Evolutionary conservation across 1,140 invertebrate species (phyloP).

Genomic region (Drosophila punjabiensis): DNA sequence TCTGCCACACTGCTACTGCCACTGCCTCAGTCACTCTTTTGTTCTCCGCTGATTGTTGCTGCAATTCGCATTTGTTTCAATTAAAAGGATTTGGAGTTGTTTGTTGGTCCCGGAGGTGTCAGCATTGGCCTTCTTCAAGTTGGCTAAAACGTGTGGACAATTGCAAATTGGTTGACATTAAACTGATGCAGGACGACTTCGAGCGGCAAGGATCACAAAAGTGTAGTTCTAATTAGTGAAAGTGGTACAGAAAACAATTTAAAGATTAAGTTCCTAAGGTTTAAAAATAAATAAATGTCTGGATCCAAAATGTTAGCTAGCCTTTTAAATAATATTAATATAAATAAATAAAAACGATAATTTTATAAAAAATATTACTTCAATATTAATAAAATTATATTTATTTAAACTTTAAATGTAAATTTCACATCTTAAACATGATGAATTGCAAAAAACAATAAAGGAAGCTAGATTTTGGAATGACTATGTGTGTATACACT

Average conservation of each 20-base stretch:
- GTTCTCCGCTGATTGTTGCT: constrained; percentile 41
- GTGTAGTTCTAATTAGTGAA: background rate
- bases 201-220: constrained; percentile 13
- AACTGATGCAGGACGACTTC: background rate
- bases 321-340: too few species aligned
- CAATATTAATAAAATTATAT: too few species aligned
- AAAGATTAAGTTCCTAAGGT: too few species aligned
- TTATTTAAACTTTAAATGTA: too few species aligned
- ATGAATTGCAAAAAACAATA: too few species aligned
- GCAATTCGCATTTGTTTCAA: constrained; percentile 78
- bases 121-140: constrained; percentile 50
- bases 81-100: constrained; percentile 73
- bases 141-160: constrained; percentile 55
- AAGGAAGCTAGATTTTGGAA: too few species aligned
- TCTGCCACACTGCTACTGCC: constrained; percentile 14
- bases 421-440: too few species aligned
- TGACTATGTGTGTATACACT: too few species aligned
- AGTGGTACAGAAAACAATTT: too few species aligned
- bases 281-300: background rate
- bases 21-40: constrained; percentile 23
- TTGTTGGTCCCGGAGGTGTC: constrained; percentile 48
- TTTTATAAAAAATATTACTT: too few species aligned
- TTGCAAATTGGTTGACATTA: constrained; percentile 38
- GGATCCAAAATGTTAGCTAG: background rate
- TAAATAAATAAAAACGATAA: too few species aligned